Percentiles rank a stretch among this genome's conserved stretches.
These are phyloP conservation scores for Papio anubis DNA, from an alignment of 2,113 vertebrate species.

Conservation along the genomic window DNA sequence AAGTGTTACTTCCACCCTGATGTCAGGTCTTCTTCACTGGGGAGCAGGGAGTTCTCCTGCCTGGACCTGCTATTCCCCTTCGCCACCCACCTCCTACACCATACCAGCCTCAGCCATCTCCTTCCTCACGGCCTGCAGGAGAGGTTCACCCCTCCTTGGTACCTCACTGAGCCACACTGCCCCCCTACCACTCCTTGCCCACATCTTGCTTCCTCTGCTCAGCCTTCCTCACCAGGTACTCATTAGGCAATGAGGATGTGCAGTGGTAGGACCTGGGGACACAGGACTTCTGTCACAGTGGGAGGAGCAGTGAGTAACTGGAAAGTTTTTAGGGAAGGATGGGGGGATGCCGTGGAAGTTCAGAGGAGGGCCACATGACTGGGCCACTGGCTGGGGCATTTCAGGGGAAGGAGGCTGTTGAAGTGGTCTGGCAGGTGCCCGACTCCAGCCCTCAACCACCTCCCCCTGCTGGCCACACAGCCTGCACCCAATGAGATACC, in stretches of 20 bases:
- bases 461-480: neutral
- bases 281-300: neutral
- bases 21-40: neutral
- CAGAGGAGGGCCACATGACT: neutral
- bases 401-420: neutral
- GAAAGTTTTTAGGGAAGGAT: neutral
- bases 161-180: neutral
- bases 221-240: neutral
- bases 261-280: neutral
- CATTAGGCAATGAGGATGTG: neutral
- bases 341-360: neutral
- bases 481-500: neutral
- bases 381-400: neutral
- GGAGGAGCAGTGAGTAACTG: rapidly evolving
- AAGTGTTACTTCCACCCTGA: neutral
- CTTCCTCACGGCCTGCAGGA: too few relatives aligned
- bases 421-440: neutral
- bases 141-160: neutral
- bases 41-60: neutral
- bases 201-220: neutral
- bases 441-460: neutral
- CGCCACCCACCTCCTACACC: rapidly evolving
- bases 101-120: neutral
- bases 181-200: neutral
- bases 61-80: neutral